A percentile compares a stretch with the other conserved stretches of the same genome.
Evolutionary conservation across 2,888 invertebrate genomes (phyloP).

Genomic region (Matsumyia berberina): DNA sequence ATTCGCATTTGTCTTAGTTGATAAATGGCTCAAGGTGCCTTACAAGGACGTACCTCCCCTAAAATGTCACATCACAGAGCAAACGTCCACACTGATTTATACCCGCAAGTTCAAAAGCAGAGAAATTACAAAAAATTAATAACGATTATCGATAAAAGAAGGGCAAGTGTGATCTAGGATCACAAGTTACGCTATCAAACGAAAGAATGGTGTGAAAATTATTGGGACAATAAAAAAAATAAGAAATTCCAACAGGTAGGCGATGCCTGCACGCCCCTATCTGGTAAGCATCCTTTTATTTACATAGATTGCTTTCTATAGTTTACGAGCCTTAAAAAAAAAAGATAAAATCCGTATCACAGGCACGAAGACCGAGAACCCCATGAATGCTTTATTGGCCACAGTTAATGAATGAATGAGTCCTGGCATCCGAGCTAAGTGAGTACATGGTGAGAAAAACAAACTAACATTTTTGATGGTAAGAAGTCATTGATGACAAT

Average conservation of each 20-base stretch:
- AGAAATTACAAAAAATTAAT: slow-evolving; percentile 71
- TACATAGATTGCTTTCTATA: slow-evolving; percentile 48
- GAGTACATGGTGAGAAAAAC: slow-evolving; percentile 72
- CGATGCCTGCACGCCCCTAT: slow-evolving; percentile 84
- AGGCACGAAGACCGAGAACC: slow-evolving; percentile 37
- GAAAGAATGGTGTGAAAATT: slow-evolving; percentile 68
- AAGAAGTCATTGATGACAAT: slow-evolving; percentile 73
- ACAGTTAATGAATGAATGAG: slow-evolving; percentile 74
- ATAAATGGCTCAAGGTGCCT: slow-evolving; percentile 40
- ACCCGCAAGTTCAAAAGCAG: slow-evolving; percentile 43
- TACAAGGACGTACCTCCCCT: slow-evolving; percentile 43
- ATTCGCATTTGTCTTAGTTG: slow-evolving; percentile 59
- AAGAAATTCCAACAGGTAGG: slow-evolving; percentile 79
- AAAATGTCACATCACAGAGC: slow-evolving; percentile 65
- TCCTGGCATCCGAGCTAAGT: slow-evolving; percentile 51
- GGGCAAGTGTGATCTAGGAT: slow-evolving; percentile 63
- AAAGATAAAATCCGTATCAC: slow-evolving; percentile 58
- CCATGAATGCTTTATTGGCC: slow-evolving; percentile 71
- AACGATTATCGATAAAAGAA: slow-evolving; percentile 68
- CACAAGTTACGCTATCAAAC: slow-evolving; percentile 62
- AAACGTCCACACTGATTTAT: slow-evolving; percentile 56
- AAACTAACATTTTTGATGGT: slow-evolving; percentile 68
- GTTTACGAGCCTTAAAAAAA: slow-evolving; percentile 54
- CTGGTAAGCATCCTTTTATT: slow-evolving; percentile 81
- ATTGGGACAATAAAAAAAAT: slow-evolving; percentile 62